Percentiles rank a stretch among this genome's conserved stretches.
phyloP scores from a whole-genome alignment of 1,140 invertebrate species.

The Ips nitidus region DNA sequence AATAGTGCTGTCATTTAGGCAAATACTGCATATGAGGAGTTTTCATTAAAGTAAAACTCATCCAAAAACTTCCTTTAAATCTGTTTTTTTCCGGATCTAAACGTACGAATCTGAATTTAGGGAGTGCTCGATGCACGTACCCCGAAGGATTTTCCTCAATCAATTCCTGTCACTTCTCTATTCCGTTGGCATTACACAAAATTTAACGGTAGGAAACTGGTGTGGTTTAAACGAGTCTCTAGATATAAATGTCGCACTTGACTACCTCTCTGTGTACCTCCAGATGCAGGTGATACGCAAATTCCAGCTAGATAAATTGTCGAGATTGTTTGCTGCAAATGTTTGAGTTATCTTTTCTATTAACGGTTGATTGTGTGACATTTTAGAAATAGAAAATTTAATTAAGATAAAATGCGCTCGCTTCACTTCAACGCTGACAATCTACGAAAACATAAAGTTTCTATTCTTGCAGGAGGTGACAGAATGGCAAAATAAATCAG shows the following conservation, averaged over 20 bases:
- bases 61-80: no score
- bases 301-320: neutral
- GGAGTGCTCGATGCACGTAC: constrained; percentile 11
- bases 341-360: neutral
- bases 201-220: constrained; percentile 24
- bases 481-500: neutral
- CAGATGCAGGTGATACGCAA: neutral
- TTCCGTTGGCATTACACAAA: constrained; percentile 25
- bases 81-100: neutral
- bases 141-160: constrained; percentile 26
- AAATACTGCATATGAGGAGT: no score
- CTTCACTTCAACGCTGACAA: neutral
- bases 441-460: neutral
- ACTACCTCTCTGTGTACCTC: neutral
- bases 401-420: constrained; percentile 1
- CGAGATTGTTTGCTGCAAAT: neutral
- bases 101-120: no score
- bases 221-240: constrained; percentile 22
- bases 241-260: constrained; percentile 16
- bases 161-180: constrained; percentile 24
- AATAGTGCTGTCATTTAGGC: no score
- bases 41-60: no score
- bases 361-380: neutral
- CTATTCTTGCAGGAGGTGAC: neutral
- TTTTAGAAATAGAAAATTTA: neutral